These are phyloP conservation scores for Neosilurus mollespiculum DNA, from an alignment of 2,797 vertebrate species.

Conservation along the genomic window DNA sequence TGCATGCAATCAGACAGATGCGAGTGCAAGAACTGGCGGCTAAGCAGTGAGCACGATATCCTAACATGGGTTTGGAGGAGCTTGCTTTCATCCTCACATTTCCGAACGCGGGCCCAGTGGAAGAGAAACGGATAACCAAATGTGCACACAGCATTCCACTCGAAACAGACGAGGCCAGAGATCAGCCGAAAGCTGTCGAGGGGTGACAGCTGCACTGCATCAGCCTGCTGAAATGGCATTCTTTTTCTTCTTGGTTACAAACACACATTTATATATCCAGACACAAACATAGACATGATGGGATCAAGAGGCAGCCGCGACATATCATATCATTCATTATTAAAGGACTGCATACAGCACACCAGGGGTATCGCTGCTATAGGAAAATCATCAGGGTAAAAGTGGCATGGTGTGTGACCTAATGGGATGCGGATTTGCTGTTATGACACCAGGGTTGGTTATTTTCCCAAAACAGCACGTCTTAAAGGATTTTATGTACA, in stretches of 20 bases:
- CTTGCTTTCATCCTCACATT: neutral
- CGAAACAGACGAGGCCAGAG: constrained; percentile 27
- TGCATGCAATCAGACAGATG: constrained; percentile 1
- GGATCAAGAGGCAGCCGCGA: constrained; percentile 18
- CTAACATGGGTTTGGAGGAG: neutral
- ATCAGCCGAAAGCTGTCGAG: constrained; percentile 36
- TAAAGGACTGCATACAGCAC: neutral
- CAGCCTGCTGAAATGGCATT: constrained; percentile 25
- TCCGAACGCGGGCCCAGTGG: neutral
- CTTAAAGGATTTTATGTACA: too few species aligned
- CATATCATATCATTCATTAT: constrained; percentile 11
- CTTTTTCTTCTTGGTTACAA: constrained; percentile 21
- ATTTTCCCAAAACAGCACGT: neutral
- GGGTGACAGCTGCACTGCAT: constrained; percentile 44
- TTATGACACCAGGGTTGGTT: neutral
- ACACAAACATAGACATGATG: constrained; percentile 2
- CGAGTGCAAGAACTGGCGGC: neutral
- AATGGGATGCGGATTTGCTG: neutral
- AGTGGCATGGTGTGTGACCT: neutral
- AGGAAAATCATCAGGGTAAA: neutral
- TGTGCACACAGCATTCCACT: neutral
- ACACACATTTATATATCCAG: too few species aligned
- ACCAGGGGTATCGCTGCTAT: too few species aligned
- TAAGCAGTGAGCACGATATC: neutral
- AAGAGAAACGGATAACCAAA: neutral